A percentile compares a stretch with the other conserved stretches of the same genome.
Conservation (phyloP, 2,888 invertebrate species). For the Oligia strigilis region DNA sequence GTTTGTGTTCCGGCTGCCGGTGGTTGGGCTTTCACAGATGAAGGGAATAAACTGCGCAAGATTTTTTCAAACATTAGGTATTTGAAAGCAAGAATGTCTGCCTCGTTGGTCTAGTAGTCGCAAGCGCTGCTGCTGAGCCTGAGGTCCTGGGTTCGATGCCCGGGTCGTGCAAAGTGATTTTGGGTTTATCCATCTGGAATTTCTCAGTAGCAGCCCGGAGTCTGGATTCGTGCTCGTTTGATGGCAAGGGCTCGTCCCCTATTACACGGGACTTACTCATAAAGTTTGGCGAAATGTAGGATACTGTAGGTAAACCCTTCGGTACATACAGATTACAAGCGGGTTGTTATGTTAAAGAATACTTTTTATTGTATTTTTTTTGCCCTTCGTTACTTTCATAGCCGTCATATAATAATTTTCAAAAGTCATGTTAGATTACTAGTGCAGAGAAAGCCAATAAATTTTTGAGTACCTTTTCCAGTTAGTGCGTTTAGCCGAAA, state of each 20-base stretch:
- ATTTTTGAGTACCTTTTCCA: background rate
- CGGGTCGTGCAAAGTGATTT: background rate
- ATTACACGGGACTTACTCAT: background rate
- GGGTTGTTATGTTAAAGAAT: background rate
- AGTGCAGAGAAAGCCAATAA: background rate
- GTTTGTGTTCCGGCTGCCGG: slow-evolving; percentile 42
- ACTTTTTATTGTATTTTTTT: too few species aligned
- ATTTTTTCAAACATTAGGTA: background rate
- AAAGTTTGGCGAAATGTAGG: background rate
- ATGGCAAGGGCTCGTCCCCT: too few species aligned
- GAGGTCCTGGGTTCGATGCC: background rate
- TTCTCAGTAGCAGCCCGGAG: background rate
- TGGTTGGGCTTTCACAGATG: slow-evolving; percentile 28
- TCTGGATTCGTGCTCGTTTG: too few species aligned
- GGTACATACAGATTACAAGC: too few species aligned
- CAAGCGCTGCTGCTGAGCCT: background rate
- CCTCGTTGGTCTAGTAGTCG: background rate
- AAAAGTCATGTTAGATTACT: background rate
- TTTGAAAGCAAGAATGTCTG: background rate
- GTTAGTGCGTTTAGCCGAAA: slow-evolving; percentile 3
- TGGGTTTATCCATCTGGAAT: background rate
- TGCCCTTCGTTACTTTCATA: background rate
- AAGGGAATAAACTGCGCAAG: background rate
- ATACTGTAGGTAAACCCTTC: background rate
- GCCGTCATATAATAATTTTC: background rate